phyloP scores from a whole-genome alignment of 2,797 vertebrate species.

The Acomys russatus region DNA sequence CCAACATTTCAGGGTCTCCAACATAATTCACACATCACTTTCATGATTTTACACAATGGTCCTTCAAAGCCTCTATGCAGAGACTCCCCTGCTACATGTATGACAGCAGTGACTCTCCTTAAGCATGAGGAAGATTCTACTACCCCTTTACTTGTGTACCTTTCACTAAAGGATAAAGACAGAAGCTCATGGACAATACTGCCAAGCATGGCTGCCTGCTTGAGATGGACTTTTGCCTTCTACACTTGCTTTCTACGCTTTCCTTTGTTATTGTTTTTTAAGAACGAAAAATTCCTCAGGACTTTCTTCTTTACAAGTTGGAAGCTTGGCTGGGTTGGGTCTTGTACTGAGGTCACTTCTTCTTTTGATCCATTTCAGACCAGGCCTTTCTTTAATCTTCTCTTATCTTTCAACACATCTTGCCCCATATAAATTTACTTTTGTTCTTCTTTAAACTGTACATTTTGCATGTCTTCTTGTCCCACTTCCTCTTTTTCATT shows the following conservation, averaged over 20 bases:
- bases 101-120: background rate
- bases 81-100: background rate
- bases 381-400: too few species aligned
- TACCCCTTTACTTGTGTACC: background rate
- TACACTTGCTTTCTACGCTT: background rate
- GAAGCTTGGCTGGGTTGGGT: too few species aligned
- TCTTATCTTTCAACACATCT: background rate
- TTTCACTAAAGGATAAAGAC: background rate
- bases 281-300: background rate
- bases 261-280: background rate
- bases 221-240: background rate
- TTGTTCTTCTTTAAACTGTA: too few species aligned
- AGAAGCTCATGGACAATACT: background rate
- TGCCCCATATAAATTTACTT: background rate
- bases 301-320: background rate
- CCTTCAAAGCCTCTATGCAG: background rate
- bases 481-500: background rate
- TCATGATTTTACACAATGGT: background rate
- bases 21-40: background rate
- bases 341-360: background rate
- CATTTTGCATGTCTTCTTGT: background rate
- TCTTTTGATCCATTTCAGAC: background rate
- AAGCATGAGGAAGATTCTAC: background rate
- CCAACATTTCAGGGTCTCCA: background rate
- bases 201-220: background rate